A percentile compares a stretch with the other conserved stretches of the same genome.
Conservation (phyloP, 2,888 invertebrate species). For the Cerastis rubricosa region DNA sequence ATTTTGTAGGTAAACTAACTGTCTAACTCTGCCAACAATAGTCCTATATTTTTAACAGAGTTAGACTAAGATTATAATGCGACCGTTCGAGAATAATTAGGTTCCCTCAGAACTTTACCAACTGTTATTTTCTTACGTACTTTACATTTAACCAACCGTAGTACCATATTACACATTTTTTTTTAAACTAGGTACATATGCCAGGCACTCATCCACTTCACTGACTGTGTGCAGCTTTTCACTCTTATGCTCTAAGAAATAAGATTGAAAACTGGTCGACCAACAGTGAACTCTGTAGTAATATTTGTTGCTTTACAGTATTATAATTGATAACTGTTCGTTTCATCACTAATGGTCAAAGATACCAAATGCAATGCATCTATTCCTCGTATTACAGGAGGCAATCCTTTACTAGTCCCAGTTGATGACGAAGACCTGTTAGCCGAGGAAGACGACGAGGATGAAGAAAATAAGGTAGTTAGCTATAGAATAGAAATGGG, state of each 20-base stretch:
- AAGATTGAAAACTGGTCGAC: too few species aligned
- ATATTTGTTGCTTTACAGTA: not conserved
- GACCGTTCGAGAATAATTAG: not conserved
- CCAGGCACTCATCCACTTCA: too few species aligned
- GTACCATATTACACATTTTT: not conserved
- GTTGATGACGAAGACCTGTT: slow-evolving; percentile 92
- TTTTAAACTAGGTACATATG: not conserved
- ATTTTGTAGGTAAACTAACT: not conserved
- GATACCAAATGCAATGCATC: not conserved
- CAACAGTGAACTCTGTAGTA: not conserved
- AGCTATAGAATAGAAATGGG: too few species aligned
- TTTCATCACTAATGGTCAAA: not conserved
- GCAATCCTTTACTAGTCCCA: slow-evolving; percentile 86
- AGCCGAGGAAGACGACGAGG: slow-evolving; percentile 96
- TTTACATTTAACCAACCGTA: not conserved
- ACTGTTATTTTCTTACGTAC: not conserved
- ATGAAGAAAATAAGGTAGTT: slow-evolving; percentile 95
- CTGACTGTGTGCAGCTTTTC: too few species aligned
- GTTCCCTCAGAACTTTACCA: not conserved
- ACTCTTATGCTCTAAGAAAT: too few species aligned
- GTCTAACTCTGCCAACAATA: too few species aligned
- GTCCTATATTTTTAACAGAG: not conserved
- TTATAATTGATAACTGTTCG: slow-evolving; percentile 1
- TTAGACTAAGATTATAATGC: not conserved
- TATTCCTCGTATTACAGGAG: slow-evolving; percentile 76